Base-by-base conservation (phyloP, 2,113 vertebrate species). In the Misgurnus anguillicaudatus region DNA sequence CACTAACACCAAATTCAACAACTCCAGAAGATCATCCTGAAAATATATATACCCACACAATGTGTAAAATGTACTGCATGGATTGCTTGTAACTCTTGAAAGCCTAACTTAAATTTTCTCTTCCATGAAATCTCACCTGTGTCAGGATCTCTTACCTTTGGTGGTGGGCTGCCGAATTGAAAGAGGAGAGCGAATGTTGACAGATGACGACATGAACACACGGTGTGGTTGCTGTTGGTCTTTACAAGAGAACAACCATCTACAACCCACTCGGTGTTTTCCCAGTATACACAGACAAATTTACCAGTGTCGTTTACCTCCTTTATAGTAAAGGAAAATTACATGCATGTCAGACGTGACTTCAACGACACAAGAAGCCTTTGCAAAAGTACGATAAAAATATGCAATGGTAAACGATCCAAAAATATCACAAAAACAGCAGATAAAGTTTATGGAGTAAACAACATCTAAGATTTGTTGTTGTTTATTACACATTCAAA, bases 101-200 rank as follows among this genome's bases (percentile, higher is more conserved):
- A 21, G 64, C 3, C 24, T 31, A 31, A 31, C 24, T 31, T 31
- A 1, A 21, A 10, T 45, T 4, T 45, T 9, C 42, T 45, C 10
- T 45, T 8, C 42, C 11, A 5, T 3, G 24, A 14, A 19, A 7
- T 4, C 21, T 9, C 1, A 21, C 7, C 60, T 61, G 36, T 73
- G 39, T 19, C 55, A 42, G 19, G 38, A 21, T 42, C 36, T 88
- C 73, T 6, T 36, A 81, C 72, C 64, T 69, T 9, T n/a, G 71
- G 2, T n/a, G 63, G 4, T n/a, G 63, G n/a, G 0, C 17, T 19
- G 16, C 73, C 47, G 1, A 79, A 82, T 11, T 88, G 83, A 87
- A 91, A 88, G 78, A 92, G 81, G 39, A 92, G 9, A 0, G 90
- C 89, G 73, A 92, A 65, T 60, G 85, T 91, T 13, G 81, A 82